Evolutionary conservation across 2,797 vertebrate genomes (phyloP).

Genomic region (Microctenopoma lineatum): DNA sequence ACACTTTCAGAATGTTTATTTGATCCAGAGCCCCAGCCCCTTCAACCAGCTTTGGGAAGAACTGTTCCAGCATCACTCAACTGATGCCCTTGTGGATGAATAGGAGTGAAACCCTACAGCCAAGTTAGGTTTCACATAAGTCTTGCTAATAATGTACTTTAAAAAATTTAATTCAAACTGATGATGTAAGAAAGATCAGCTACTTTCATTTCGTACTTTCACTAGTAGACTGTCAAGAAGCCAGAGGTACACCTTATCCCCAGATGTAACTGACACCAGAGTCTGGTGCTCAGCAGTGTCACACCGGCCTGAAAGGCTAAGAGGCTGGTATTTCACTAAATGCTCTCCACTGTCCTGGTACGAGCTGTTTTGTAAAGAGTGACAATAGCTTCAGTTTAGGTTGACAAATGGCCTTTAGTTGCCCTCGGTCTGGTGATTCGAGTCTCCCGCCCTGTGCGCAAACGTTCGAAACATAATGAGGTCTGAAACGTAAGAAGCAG

Average conservation of each 20-base stretch:
- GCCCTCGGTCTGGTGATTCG: constrained; percentile 55
- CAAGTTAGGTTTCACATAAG: too few relatives aligned
- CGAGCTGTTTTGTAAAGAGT: constrained; percentile 64
- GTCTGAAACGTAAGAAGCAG: constrained; percentile 65
- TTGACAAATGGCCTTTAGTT: constrained; percentile 59
- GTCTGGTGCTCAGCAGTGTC: constrained; percentile 9
- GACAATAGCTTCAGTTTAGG: constrained; percentile 64
- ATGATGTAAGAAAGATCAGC: background rate
- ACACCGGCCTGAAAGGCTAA: constrained; percentile 29
- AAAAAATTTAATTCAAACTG: too few relatives aligned
- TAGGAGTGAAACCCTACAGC: too few relatives aligned
- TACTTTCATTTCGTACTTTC: background rate
- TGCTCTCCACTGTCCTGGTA: constrained; percentile 43
- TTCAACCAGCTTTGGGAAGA: too few relatives aligned
- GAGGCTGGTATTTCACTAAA: constrained; percentile 54
- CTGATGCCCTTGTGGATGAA: too few relatives aligned
- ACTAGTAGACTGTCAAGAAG: constrained; percentile 4
- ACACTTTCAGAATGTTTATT: too few relatives aligned
- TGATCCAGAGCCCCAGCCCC: too few relatives aligned
- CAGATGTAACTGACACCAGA: constrained; percentile 54
- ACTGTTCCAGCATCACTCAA: too few relatives aligned
- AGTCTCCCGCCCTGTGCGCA: constrained; percentile 33
- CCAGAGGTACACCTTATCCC: constrained; percentile 1
- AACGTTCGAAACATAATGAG: constrained; percentile 60
- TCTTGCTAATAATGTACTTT: too few relatives aligned